Percentiles rank a stretch among this genome's conserved stretches.
Conservation (phyloP, 2,113 vertebrate species). For the Gracilinanus agilis region DNA sequence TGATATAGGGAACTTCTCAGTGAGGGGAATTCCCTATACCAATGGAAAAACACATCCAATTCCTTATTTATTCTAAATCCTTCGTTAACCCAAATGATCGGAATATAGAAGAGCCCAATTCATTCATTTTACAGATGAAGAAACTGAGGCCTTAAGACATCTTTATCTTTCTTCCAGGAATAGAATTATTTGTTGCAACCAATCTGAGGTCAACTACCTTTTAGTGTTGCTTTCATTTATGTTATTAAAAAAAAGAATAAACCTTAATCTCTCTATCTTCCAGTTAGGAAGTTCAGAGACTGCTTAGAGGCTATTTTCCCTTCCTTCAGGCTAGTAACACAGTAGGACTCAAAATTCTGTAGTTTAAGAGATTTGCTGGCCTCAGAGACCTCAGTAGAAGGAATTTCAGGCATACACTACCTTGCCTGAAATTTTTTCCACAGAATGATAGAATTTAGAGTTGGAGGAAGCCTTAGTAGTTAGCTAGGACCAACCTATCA, state of each 20-base stretch:
- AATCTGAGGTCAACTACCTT: not conserved
- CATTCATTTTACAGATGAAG: not conserved
- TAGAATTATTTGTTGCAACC: not conserved
- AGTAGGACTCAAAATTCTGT: not conserved
- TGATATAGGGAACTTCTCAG: not conserved
- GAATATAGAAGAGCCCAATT: not conserved
- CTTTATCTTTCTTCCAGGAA: not conserved
- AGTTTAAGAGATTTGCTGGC: not conserved
- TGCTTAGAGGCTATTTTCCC: no score
- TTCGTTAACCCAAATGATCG: not conserved
- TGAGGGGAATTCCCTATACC: not conserved
- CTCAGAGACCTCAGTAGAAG: not conserved
- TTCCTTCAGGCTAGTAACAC: not conserved
- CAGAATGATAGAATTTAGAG: not conserved
- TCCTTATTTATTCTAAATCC: not conserved
- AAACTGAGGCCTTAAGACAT: not conserved
- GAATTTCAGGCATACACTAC: not conserved
- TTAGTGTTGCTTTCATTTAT: not conserved
- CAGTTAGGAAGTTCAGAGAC: no score
- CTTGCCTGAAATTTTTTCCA: not conserved
- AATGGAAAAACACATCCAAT: not conserved
- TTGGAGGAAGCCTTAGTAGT: not conserved
- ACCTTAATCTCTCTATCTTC: not conserved
- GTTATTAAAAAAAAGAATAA: not conserved
- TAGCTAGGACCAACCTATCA: not conserved